Percentiles rank a stretch among this genome's conserved stretches.
These are phyloP conservation scores for Boloria euphrosyne DNA, from an alignment of 2,888 invertebrate genomes.

Conservation along the genomic window DNA sequence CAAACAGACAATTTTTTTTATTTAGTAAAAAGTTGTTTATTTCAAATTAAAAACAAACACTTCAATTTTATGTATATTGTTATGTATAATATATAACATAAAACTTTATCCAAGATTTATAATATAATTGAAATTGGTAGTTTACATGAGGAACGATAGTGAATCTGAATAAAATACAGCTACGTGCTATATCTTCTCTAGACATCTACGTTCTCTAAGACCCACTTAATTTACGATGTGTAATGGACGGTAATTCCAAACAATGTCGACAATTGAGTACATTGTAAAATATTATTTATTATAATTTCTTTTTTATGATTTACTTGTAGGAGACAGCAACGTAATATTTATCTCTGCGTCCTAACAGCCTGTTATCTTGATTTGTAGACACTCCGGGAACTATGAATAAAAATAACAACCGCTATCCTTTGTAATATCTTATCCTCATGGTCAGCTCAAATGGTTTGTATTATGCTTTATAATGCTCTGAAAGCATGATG, in stretches of 20 bases:
- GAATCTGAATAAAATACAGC: too few relatives aligned
- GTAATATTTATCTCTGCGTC: conserved; percentile 29
- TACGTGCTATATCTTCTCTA: too few relatives aligned
- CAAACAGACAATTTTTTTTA: too few relatives aligned
- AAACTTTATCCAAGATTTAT: too few relatives aligned
- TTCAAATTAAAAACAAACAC: too few relatives aligned
- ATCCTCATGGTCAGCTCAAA: conserved; percentile 21
- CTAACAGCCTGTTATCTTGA: conserved; percentile 39
- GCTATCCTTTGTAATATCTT: conserved; percentile 19
- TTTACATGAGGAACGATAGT: too few relatives aligned
- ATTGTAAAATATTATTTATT: not conserved
- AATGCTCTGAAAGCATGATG: conserved; percentile 15
- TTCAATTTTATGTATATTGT: too few relatives aligned
- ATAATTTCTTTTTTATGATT: not conserved
- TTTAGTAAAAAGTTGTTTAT: too few relatives aligned
- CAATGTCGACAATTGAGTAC: not conserved
- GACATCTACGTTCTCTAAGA: too few relatives aligned
- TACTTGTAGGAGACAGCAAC: not conserved
- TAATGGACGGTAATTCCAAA: not conserved
- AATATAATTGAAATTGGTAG: too few relatives aligned
- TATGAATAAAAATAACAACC: conserved; percentile 35
- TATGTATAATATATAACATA: too few relatives aligned
- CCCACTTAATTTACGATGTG: too few relatives aligned
- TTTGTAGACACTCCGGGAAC: conserved; percentile 37
- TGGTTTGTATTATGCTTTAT: conserved; percentile 22